Base-by-base conservation (phyloP, 2,888 invertebrate species). In the Noctua janthe region DNA sequence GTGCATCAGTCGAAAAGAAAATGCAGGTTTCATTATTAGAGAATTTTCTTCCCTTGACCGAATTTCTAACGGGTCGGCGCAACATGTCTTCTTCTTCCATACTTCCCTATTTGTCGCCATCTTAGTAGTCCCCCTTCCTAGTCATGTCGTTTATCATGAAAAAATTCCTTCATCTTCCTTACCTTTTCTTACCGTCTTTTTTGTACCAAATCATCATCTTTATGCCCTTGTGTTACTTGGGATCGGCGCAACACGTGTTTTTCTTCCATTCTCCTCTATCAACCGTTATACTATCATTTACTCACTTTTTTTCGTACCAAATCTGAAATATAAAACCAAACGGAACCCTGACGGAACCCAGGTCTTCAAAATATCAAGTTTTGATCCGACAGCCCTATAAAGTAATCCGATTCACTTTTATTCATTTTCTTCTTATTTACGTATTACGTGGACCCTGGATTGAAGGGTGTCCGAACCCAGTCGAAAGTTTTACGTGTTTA, bases 401-500 rank as follows among this genome's bases (percentile, higher is more conserved):
- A 83, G n/a, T 71, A 76, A 83, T 59, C 73, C 47, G 66, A 4
- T 47, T 81, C 11, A 67, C 51, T 69, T 51, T 47, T 15, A 17
- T 49, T 70, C 49, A 80, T 47, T 66, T 81, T 81, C 71, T 74
- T 74, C 71, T 67, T 83, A 77, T 54, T 73, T 77, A 71, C 39
- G 64, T 73, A 76, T 64, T 76, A 66, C 73, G 66, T 66, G 64
- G 74, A 84, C 66, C 69, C 20, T 66, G 67, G 47, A 80, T 67
- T 74, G 76, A 80, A 71, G 76, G 47, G 74, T 74, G 64, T 85
- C 80, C 71, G 71, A n/a, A 47, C 43, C 56, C 74, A 43, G 80
- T 74, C 73, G 66, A 72, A 83, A 87, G 71, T 86, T 84, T 77
- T 62, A 71, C 66, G 56, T 83, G n/a, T 83, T 77, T 77, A 83